These are phyloP conservation scores for Tenthredo livida DNA, from an alignment of 2,888 invertebrate genomes.

Conservation along the genomic window DNA sequence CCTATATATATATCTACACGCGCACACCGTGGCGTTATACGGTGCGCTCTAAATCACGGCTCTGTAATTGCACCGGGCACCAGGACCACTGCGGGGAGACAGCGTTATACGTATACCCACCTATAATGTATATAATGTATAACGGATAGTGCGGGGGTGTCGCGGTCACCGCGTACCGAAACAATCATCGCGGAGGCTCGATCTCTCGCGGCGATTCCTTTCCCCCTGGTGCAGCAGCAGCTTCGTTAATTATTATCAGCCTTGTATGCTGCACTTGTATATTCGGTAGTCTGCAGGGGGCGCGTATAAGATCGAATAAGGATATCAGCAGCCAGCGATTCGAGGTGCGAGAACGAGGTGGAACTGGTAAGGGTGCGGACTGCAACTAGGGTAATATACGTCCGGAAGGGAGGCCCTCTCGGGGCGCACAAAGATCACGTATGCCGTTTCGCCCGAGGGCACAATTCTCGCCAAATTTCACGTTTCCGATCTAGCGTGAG, in stretches of 20 bases:
- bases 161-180: conserved; percentile 25
- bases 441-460: conserved; percentile 49
- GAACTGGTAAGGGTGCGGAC: neutral
- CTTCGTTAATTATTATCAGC: neutral
- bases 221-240: too few species aligned
- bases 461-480: conserved; percentile 44
- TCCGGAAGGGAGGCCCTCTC: conserved; percentile 4
- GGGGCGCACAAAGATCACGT: conserved; percentile 39
- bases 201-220: neutral
- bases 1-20: conserved; percentile 1
- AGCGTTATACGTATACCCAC: neutral
- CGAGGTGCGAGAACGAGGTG: neutral
- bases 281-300: neutral
- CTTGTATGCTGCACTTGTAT: neutral
- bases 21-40: conserved; percentile 7
- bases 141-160: neutral
- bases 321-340: neutral
- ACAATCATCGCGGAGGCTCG: neutral
- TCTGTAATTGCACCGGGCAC: conserved; percentile 62
- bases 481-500: conserved; percentile 36
- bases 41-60: conserved; percentile 63
- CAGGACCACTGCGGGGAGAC: neutral
- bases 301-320: neutral
- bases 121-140: conserved; percentile 5
- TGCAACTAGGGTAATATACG: conserved; percentile 42